Percentiles rank a stretch among this genome's conserved stretches.
These are phyloP conservation scores for Scrobipalpa costella DNA, from an alignment of 2,888 invertebrate species.

Conservation along the genomic window DNA sequence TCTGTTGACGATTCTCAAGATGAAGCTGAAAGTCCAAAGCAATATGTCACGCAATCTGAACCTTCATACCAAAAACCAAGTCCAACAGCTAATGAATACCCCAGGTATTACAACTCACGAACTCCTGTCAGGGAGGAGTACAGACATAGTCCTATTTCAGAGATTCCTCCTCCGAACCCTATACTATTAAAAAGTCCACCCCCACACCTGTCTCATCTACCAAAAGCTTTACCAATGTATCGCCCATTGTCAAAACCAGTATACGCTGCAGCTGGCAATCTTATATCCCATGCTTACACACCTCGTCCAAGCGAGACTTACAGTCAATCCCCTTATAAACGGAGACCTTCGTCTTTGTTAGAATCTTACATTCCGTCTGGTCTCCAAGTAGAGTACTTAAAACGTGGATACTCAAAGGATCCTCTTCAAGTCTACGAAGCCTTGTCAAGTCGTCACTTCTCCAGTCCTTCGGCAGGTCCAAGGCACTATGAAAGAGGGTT, in stretches of 20 bases:
- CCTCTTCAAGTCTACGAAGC: conserved; percentile 69
- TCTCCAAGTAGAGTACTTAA: conserved; percentile 73
- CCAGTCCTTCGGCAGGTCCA: conserved; percentile 47
- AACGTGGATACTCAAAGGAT: conserved; percentile 69
- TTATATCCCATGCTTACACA: conserved; percentile 47
- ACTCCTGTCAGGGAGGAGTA: conserved; percentile 59
- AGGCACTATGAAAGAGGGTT: conserved; percentile 72
- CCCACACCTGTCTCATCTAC: conserved; percentile 63
- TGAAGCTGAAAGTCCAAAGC: conserved; percentile 52
- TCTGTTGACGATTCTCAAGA: conserved; percentile 54
- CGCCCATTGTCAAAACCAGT: conserved; percentile 64
- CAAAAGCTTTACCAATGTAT: conserved; percentile 65
- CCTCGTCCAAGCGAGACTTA: conserved; percentile 54
- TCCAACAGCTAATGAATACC: conserved; percentile 46
- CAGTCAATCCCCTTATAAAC: conserved; percentile 48
- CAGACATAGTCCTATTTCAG: conserved; percentile 49
- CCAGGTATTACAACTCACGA: conserved; percentile 62
- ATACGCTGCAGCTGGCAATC: conserved; percentile 52
- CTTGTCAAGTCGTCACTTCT: conserved; percentile 56
- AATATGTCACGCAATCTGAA: conserved; percentile 55
- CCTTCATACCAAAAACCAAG: conserved; percentile 49
- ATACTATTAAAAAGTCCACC: conserved; percentile 59
- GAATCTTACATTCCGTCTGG: conserved; percentile 83
- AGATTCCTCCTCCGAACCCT: conserved; percentile 65
- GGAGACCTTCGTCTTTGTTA: conserved; percentile 75